phyloP scores from a whole-genome alignment of 2,797 vertebrate species.

The Aselliscus stoliczkanus region DNA sequence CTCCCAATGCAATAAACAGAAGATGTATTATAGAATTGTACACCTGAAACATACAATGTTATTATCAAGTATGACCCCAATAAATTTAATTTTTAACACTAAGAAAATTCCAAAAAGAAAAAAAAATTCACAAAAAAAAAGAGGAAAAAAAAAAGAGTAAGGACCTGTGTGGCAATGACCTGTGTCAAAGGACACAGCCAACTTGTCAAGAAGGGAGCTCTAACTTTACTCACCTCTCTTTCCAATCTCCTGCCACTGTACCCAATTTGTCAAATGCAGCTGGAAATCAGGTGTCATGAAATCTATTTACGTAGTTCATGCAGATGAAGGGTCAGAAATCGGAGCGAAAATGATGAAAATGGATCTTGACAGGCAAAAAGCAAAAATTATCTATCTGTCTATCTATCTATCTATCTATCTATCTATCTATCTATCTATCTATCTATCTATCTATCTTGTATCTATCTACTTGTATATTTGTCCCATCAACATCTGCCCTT shows the following conservation, averaged over 20 bases:
- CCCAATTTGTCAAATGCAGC: neutral
- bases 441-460: neutral
- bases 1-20: no score
- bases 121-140: no score
- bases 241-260: neutral
- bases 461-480: neutral
- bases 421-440: neutral
- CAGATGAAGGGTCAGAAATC: neutral
- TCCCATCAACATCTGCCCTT: neutral
- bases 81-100: no score
- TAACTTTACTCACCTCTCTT: neutral
- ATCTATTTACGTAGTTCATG: neutral
- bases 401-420: neutral
- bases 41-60: no score
- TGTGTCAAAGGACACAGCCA: neutral
- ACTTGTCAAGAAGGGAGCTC: neutral
- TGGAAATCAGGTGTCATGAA: neutral
- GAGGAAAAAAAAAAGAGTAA: neutral
- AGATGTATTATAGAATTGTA: no score
- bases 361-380: neutral
- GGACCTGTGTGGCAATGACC: neutral
- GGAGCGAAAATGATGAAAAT: neutral
- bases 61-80: no score
- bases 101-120: no score
- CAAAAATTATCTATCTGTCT: neutral